Conservation (phyloP, 2,113 vertebrate species). For the Diadophis punctatus region DNA sequence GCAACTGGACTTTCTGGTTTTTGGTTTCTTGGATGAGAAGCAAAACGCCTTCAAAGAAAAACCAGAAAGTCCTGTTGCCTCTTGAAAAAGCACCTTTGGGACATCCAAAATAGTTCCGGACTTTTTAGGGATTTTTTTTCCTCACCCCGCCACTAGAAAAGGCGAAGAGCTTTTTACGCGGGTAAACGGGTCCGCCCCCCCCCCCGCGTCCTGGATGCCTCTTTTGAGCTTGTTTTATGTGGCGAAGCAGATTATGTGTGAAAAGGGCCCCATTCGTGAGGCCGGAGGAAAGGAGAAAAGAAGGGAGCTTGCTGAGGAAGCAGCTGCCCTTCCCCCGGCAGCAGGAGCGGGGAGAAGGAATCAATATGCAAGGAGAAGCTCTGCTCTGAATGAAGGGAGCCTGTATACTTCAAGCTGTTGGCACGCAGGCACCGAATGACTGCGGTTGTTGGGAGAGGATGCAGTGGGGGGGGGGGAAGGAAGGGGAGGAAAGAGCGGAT, state of each 20-base stretch:
- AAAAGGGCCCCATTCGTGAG: not conserved
- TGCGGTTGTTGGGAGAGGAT: conserved; percentile 5
- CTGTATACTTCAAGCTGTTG: conserved; percentile 16
- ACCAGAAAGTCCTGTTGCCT: too few relatives aligned
- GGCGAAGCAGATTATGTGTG: not conserved
- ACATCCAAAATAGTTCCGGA: not conserved
- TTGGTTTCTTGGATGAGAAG: too few relatives aligned
- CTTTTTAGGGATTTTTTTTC: not conserved
- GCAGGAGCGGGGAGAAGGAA: not conserved
- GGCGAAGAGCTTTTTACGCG: not conserved
- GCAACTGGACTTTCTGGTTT: too few relatives aligned
- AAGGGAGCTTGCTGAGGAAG: conserved; percentile 17
- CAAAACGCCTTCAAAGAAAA: too few relatives aligned
- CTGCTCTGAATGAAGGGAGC: conserved; percentile 18
- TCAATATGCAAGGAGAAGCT: conserved; percentile 31
- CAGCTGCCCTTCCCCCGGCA: conserved; percentile 11
- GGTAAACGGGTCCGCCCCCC: not conserved
- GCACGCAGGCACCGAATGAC: conserved; percentile 15
- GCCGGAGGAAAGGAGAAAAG: not conserved
- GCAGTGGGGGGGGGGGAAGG: not conserved
- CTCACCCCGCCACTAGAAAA: not conserved
- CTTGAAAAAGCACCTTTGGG: too few relatives aligned
- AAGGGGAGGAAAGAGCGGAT: not conserved
- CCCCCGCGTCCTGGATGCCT: not conserved
- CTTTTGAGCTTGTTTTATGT: not conserved